Evolutionary conservation across 2,113 vertebrate species (phyloP).

Genomic region (Microtus montanus): DNA sequence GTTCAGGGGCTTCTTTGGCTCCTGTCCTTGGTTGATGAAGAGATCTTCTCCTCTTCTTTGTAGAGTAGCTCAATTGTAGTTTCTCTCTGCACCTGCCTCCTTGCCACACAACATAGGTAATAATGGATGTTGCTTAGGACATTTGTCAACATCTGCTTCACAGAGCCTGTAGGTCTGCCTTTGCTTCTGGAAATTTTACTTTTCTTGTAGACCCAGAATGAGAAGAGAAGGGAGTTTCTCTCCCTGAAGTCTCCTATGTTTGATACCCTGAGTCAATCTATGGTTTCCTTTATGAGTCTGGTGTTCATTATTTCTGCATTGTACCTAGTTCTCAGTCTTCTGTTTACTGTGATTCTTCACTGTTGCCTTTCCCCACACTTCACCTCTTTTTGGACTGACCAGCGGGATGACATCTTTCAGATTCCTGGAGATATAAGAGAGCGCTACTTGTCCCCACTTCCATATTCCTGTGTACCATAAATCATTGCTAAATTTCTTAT

Average conservation of each 20-base stretch:
- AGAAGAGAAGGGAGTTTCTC: not conserved
- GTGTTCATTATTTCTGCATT: not conserved
- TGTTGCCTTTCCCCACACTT: not conserved
- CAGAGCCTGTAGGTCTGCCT: not conserved
- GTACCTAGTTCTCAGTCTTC: not conserved
- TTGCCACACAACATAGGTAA: not conserved
- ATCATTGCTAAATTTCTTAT: not conserved
- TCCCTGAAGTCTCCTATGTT: not conserved
- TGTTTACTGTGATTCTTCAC: not conserved
- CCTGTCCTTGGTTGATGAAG: not conserved
- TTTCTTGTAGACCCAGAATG: not conserved
- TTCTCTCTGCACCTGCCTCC: not conserved
- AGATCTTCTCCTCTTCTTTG: not conserved
- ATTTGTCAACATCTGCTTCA: not conserved
- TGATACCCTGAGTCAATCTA: not conserved
- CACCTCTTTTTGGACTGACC: not conserved
- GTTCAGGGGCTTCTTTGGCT: not conserved
- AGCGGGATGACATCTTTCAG: not conserved
- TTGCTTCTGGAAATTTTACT: not conserved
- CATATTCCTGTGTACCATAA: not conserved
- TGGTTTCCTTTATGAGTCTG: not conserved
- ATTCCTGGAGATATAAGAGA: not conserved
- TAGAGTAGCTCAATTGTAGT: not conserved
- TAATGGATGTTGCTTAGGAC: not conserved
- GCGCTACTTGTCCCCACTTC: not conserved